These are phyloP conservation scores for Miltochrista miniata DNA, from an alignment of 2,888 invertebrate genomes.

Conservation along the genomic window DNA sequence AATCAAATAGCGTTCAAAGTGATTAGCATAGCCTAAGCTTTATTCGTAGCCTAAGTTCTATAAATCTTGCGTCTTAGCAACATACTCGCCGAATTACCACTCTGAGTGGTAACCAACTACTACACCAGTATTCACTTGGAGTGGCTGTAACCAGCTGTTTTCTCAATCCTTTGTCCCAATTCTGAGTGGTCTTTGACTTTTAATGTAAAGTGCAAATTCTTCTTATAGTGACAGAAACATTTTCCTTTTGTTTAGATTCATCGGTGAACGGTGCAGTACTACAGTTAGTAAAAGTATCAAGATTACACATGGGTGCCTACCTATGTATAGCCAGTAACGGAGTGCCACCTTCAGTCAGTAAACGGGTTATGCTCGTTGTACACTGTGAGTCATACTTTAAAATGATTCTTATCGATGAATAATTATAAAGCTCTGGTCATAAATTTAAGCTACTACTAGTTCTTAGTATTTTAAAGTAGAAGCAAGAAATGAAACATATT, in stretches of 20 bases:
- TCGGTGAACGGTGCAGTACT: slow-evolving; percentile 86
- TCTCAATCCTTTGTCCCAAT: no score
- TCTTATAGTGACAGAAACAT: background rate
- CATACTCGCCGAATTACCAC: no score
- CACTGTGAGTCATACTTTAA: slow-evolving; percentile 87
- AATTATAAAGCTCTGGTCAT: slow-evolving; percentile 5
- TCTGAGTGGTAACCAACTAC: no score
- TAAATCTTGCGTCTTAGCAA: no score
- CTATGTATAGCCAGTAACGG: slow-evolving; percentile 92
- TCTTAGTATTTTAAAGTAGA: slow-evolving; percentile 17
- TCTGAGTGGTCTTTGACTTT: no score
- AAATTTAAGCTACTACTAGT: slow-evolving; percentile 29
- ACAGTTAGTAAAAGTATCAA: slow-evolving; percentile 86
- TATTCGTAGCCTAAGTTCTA: no score
- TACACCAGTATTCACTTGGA: no score
- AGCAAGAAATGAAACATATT: slow-evolving; percentile 27
- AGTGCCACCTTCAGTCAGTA: slow-evolving; percentile 91
- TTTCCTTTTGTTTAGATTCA: slow-evolving; percentile 71
- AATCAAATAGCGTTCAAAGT: no score
- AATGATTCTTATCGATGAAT: slow-evolving; percentile 5
- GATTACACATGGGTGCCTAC: slow-evolving; percentile 90
- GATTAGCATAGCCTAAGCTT: no score
- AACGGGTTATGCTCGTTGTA: slow-evolving; percentile 90
- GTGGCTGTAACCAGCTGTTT: no score
- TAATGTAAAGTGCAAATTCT: background rate